Evolutionary conservation across 2,797 vertebrate species (phyloP).

Genomic region (Sus cebifrons): DNA sequence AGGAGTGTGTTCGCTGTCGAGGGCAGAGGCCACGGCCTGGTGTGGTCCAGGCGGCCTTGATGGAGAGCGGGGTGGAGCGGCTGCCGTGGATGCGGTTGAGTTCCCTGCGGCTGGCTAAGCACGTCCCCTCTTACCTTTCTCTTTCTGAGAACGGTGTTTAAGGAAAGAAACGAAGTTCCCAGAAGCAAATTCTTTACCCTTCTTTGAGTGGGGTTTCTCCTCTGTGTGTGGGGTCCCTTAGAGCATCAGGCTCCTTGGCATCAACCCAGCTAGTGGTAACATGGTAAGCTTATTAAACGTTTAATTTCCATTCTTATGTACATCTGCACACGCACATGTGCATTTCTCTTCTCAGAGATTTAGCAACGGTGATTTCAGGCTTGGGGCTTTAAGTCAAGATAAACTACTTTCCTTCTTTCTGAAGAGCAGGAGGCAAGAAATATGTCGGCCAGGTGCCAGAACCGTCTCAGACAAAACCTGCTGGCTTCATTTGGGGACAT

Average conservation of each 20-base stretch:
- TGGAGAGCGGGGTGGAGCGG: not conserved
- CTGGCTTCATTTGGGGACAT: conserved; percentile 76
- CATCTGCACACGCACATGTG: conserved; percentile 52
- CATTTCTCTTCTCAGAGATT: conserved; percentile 72
- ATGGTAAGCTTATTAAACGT: conserved; percentile 62
- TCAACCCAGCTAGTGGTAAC: conserved; percentile 51
- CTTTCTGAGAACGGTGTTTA: conserved; percentile 34
- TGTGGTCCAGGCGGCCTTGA: not conserved
- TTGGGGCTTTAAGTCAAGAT: conserved; percentile 73
- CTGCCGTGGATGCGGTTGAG: not conserved
- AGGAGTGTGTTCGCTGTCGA: not conserved
- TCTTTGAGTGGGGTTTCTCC: conserved; percentile 66
- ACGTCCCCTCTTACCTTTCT: conserved; percentile 52
- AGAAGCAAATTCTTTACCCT: conserved; percentile 54
- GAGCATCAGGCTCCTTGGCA: conserved; percentile 64
- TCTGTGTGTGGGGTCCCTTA: not conserved
- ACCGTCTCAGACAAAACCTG: conserved; percentile 77
- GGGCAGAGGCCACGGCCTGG: not conserved
- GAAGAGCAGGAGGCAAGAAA: conserved; percentile 75
- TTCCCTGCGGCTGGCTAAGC: conserved; percentile 25
- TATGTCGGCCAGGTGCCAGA: conserved; percentile 62
- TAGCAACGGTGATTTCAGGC: conserved; percentile 70
- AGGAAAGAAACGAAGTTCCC: conserved; percentile 63
- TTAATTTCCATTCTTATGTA: conserved; percentile 67
- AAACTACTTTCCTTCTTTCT: conserved; percentile 74